A percentile compares a stretch with the other conserved stretches of the same genome.
Evolutionary conservation across 1,140 invertebrate genomes (phyloP).

Genomic region (Druon quercuslanigerum): DNA sequence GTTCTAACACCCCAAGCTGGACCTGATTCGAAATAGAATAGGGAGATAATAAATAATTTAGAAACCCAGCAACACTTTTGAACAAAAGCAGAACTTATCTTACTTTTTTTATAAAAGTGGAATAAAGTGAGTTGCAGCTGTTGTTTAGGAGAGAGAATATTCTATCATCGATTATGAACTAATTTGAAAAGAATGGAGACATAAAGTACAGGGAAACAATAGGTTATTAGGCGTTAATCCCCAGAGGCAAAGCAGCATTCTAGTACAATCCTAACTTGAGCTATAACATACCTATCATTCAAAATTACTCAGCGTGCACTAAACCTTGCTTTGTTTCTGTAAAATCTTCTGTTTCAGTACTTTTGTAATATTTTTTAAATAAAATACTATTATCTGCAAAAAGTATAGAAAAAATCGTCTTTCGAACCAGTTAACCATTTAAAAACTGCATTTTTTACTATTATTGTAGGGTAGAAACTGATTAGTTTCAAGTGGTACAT

Average conservation of each 20-base stretch:
- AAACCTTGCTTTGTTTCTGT: not conserved
- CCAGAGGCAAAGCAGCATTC: not conserved
- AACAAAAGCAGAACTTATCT: too few species aligned
- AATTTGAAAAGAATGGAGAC: constrained; percentile 5
- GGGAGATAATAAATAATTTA: too few species aligned
- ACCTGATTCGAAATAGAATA: too few species aligned
- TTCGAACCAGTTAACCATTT: too few species aligned
- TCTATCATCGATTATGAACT: constrained; percentile 25
- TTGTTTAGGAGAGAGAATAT: not conserved
- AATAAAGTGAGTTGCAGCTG: not conserved
- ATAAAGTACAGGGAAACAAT: constrained; percentile 10
- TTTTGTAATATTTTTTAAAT: not conserved
- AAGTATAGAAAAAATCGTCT: too few species aligned
- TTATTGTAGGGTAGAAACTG: too few species aligned
- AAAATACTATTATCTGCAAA: too few species aligned
- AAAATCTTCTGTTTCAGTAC: not conserved
- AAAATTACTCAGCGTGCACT: not conserved
- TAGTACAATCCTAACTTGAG: constrained; percentile 4
- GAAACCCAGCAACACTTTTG: too few species aligned
- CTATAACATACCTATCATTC: not conserved
- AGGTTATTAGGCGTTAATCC: constrained; percentile 10
- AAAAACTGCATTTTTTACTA: too few species aligned
- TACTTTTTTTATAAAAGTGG: not conserved
- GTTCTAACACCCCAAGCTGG: too few species aligned
- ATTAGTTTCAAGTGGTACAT: too few species aligned